phyloP scores from a whole-genome alignment of 2,888 invertebrate species.

The Lycocerus yunnanus region DNA sequence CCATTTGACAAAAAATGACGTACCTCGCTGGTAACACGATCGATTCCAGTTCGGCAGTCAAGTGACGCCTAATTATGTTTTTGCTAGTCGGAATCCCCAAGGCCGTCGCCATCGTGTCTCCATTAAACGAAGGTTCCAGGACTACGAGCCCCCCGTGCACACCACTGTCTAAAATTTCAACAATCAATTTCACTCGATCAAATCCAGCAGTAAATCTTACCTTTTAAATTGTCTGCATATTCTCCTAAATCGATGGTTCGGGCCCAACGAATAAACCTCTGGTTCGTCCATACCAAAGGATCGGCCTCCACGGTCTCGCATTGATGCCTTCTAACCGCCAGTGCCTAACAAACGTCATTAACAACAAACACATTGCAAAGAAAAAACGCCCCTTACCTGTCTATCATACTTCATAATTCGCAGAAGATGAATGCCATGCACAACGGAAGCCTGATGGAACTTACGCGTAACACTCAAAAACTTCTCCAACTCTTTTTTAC shows the following conservation, averaged over 20 bases:
- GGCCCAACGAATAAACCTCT: slow-evolving; percentile 92
- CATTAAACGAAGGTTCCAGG: slow-evolving; percentile 90
- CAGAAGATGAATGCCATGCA: slow-evolving; percentile 90
- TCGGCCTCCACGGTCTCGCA: slow-evolving; percentile 88
- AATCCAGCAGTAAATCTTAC: slow-evolving; percentile 57
- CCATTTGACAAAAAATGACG: slow-evolving; percentile 85
- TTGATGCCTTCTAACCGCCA: slow-evolving; percentile 85
- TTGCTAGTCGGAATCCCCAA: slow-evolving; percentile 91
- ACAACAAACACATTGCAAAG: background rate
- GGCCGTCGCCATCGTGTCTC: slow-evolving; percentile 93
- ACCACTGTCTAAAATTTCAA: slow-evolving; percentile 75
- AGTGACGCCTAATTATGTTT: slow-evolving; percentile 89
- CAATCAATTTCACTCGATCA: background rate
- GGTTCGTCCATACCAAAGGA: slow-evolving; percentile 95
- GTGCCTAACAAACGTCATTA: slow-evolving; percentile 60
- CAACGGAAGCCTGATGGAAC: slow-evolving; percentile 93
- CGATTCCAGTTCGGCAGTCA: slow-evolving; percentile 88
- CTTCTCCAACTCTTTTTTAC: slow-evolving; percentile 93
- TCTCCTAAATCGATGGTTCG: slow-evolving; percentile 91
- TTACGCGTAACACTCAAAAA: slow-evolving; percentile 89
- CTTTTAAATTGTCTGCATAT: slow-evolving; percentile 91
- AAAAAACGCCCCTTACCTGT: slow-evolving; percentile 64
- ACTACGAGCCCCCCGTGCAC: slow-evolving; percentile 94
- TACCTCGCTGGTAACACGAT: slow-evolving; percentile 93
- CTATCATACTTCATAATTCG: slow-evolving; percentile 91